A percentile compares a stretch with the other conserved stretches of the same genome.
Evolutionary conservation across 1,140 invertebrate genomes (phyloP).

Genomic region (Bombus haemorrhoidalis): DNA sequence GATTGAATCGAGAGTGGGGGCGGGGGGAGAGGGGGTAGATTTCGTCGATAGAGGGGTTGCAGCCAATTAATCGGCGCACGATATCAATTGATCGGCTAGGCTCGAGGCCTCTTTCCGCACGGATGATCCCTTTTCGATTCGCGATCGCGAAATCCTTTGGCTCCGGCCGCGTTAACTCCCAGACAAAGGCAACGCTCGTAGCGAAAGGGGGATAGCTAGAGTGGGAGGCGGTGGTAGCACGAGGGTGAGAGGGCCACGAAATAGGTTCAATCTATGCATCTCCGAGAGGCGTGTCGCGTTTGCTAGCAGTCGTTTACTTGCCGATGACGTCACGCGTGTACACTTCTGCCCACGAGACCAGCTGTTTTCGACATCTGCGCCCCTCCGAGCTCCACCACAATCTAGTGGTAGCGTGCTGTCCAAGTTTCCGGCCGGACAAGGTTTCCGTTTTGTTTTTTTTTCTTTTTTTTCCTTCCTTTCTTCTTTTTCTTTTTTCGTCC

Average conservation of each 20-base stretch:
- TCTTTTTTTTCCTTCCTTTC: rapidly evolving
- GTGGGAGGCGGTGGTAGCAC: not conserved
- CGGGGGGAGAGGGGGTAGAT: not conserved
- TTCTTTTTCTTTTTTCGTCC: not conserved
- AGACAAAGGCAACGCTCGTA: constrained; percentile 2
- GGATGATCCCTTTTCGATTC: constrained; percentile 36
- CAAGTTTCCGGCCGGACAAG: constrained; percentile 3
- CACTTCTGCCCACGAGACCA: constrained; percentile 42
- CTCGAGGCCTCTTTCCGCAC: constrained; percentile 16
- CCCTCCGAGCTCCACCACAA: not conserved
- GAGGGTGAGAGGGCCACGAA: constrained; percentile 9
- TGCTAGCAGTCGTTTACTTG: constrained; percentile 28
- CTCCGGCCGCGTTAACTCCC: too few species aligned
- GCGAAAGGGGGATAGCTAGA: not conserved
- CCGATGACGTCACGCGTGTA: constrained; percentile 52
- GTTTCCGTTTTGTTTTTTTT: constrained; percentile 12
- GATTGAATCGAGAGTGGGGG: not conserved
- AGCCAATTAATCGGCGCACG: constrained; percentile 44
- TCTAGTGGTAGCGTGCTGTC: not conserved
- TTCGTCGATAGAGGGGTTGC: not conserved
- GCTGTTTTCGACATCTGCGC: constrained; percentile 71
- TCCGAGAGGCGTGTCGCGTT: constrained; percentile 38
- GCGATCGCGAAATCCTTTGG: constrained; percentile 27
- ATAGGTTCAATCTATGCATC: constrained; percentile 64
- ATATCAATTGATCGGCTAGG: constrained; percentile 49